Conservation (phyloP, 2,888 invertebrate species). For the Didymodactylos carnosus region DNA sequence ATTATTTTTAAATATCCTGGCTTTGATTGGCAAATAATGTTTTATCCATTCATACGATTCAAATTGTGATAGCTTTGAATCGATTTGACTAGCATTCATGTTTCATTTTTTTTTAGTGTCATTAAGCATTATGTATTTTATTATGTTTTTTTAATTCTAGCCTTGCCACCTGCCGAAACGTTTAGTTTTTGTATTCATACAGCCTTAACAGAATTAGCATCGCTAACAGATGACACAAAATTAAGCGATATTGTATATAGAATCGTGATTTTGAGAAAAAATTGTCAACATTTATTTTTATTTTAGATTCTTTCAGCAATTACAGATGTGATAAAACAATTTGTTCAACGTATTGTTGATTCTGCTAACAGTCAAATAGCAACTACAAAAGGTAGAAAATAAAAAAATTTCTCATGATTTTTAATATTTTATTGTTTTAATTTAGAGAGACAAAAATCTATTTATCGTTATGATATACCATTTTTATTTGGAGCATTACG, state of each 20-base stretch:
- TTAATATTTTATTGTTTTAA: background rate
- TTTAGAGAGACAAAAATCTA: background rate
- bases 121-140: too few relatives aligned
- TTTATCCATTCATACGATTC: too few relatives aligned
- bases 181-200: slow-evolving; percentile 10
- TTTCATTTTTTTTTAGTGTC: too few relatives aligned
- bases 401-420: too few relatives aligned
- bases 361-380: background rate
- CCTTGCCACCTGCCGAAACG: slow-evolving; percentile 7
- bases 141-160: background rate
- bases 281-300: background rate
- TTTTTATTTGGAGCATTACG: background rate
- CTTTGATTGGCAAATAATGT: too few relatives aligned
- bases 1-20: too few relatives aligned
- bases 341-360: background rate
- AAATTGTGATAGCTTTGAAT: too few relatives aligned
- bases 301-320: background rate
- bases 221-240: background rate
- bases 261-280: too few relatives aligned
- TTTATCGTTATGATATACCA: background rate
- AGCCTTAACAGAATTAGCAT: slow-evolving; percentile 1
- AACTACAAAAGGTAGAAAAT: background rate
- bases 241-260: background rate
- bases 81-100: too few relatives aligned
- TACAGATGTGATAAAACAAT: background rate